phyloP scores from a whole-genome alignment of 2,797 vertebrate species.

The Acipenser transmontanus region DNA sequence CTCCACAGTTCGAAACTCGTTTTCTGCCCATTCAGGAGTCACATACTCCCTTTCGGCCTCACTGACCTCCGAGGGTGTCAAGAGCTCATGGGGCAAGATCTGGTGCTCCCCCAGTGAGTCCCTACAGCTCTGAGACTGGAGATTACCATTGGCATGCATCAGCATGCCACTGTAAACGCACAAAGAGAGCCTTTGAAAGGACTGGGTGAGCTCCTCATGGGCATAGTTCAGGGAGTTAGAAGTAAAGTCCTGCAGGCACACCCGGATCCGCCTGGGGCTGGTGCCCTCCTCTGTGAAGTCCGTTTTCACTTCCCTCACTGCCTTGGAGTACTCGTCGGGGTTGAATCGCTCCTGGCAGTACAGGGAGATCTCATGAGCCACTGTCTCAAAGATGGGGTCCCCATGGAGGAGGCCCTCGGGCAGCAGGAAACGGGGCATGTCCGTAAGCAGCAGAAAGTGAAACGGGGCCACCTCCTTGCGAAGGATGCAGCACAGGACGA shows the following conservation, averaged over 20 bases:
- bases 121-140: constrained; percentile 51
- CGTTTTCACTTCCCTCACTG: constrained; percentile 80
- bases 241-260: constrained; percentile 62
- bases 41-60: constrained; percentile 78
- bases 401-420: constrained; percentile 71
- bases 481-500: constrained; percentile 89
- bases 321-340: constrained; percentile 86
- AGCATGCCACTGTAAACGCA: constrained; percentile 55
- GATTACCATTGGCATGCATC: constrained; percentile 34
- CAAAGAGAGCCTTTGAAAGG: constrained; percentile 69
- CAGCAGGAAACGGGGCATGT: constrained; percentile 87
- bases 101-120: constrained; percentile 53
- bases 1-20: constrained; percentile 64
- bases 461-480: constrained; percentile 80
- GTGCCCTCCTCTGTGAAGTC: constrained; percentile 81
- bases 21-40: constrained; percentile 82
- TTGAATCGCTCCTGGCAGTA: constrained; percentile 79
- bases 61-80: constrained; percentile 45
- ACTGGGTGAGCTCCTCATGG: constrained; percentile 61
- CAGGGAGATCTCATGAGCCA: constrained; percentile 74
- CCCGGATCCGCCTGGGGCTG: constrained; percentile 73
- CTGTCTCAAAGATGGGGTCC: constrained; percentile 73
- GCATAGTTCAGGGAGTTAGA: constrained; percentile 32
- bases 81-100: constrained; percentile 26
- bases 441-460: constrained; percentile 85